Base-by-base conservation (phyloP, 2,113 vertebrate genomes). In the Sebastes fasciatus region DNA sequence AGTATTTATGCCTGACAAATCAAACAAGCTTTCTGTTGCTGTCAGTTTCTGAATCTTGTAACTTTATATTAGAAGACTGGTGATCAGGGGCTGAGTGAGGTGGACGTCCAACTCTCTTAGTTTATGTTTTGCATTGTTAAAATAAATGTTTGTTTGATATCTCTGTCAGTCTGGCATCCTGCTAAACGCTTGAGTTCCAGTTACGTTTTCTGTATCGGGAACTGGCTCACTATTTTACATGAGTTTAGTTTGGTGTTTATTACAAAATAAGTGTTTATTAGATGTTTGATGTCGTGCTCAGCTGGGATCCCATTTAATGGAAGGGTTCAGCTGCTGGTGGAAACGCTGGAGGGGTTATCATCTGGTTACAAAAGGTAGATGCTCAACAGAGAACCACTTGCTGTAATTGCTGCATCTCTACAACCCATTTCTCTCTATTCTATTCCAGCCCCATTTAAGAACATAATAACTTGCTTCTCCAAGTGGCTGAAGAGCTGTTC, bases 341-440 rank as follows among this genome's bases (percentile, higher is more conserved):
- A 52, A 43, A 42, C 10, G 11, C 46, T 42, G 14, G 9, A 19
- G 23, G 62, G 23, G 43, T 26, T 26, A 26, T 26, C 26, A 26
- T 26, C 26, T 26, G 26, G 26, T 74, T 19, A 26, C 13, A 14
- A 57, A 70, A 70, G 8, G 26, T 66, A 26, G 67, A 70, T n/a
- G 54, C 17, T 60, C n/a, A 17, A 60, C 57, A 71, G 57, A 57
- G 40, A 40, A n/a, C n/a, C 74, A 65, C 61, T 76, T 54, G 42
- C 1, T 42, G 19, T 43, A 52, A 75, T 14, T 52, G 73, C 60
- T 52, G 17, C 26, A 45, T 43, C 19, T 21, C 4, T 26, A 26
- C 26, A 26, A 26, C 1, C 46, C 8, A 17, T 26, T 54, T 52
- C 11, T 52, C 26, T 26, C 26, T 26, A 26, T 26, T 26, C 26